These are phyloP conservation scores for Rostratula benghalensis DNA, from an alignment of 2,113 vertebrate genomes.

Conservation along the genomic window DNA sequence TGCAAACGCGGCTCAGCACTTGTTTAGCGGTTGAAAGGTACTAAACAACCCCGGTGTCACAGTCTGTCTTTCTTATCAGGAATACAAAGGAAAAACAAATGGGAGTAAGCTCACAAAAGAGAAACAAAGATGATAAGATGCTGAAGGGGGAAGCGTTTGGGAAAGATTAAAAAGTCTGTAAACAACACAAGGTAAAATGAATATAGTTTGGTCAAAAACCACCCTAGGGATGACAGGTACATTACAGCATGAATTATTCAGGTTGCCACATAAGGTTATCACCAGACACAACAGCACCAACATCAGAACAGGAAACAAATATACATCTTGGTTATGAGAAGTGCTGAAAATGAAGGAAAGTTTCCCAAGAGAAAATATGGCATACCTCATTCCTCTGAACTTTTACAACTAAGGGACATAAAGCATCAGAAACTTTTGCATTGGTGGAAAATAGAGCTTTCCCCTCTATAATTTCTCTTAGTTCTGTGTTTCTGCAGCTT, in stretches of 20 bases:
- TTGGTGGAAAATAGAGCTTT: not conserved
- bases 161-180: constrained; percentile 25
- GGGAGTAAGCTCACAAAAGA: not conserved
- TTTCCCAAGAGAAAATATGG: not conserved
- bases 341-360: not conserved
- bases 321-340: not conserved
- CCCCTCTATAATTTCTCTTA: not conserved
- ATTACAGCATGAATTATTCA: constrained; percentile 25
- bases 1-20: not conserved
- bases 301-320: not conserved
- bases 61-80: not conserved
- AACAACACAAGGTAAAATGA: constrained; percentile 23
- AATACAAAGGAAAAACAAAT: constrained; percentile 27
- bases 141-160: not conserved
- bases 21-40: constrained; percentile 3
- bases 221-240: not conserved
- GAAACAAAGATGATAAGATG: constrained; percentile 11
- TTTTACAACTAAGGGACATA: not conserved
- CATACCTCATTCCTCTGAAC: not conserved
- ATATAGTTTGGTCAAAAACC: constrained; percentile 5
- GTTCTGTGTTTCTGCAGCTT: not conserved
- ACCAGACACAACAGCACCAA: not conserved
- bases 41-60: not conserved
- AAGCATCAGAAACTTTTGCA: not conserved
- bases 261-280: not conserved